Base-by-base conservation (phyloP, 1,140 invertebrate genomes). In the Bombus consobrinus region DNA sequence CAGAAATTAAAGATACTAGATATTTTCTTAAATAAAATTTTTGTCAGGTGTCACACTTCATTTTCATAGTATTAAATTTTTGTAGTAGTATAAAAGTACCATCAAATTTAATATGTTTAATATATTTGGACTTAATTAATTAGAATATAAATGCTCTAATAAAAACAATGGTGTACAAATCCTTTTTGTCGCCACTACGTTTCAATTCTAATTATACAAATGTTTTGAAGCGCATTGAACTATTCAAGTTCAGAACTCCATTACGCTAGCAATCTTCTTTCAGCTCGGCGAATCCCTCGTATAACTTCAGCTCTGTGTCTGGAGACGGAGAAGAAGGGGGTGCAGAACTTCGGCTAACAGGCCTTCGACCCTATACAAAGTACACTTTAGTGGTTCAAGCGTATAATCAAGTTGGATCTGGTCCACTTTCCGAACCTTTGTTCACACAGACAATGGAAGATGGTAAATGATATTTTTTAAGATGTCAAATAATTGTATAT, bases 311-410 rank as follows among this genome's bases (percentile, higher is more conserved):
- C 0, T 96, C 97, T 1, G 96, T 97, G 9, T 95, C 95, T n/a
- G 97, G 97, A 0, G 97, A 97, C 87, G 96, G 96, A 1, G 97
- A 97, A 83, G 97, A 97, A 64, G 96, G 96, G 10, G 96, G 95
- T 5, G 97, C 96, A 0, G 97, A 97, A 92, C 91, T 97, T 34
- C 93, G 97, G 62, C 93, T 97, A 10, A 95, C 96, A 22, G 97
- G 96, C 32, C 94, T 98, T 53, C 95, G 96, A 73, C 98, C 98
- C 87, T 98, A 97, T 91, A 97, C 97, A 0, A 96, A 97, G 80
- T 98, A 98, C 91, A 96, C 96, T 5, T 96, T 98, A 25, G 97
- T 98, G 53, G 97, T 98, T 66, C 98, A 98, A 94, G 98, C 98
- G 2, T 98, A 97, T 93, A 99, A 99, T 95, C 97, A 97, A 92